Evolutionary conservation across 2,797 vertebrate species (phyloP), one percentile per base, ranked within the genome.

Genomic region (Crocodylus rhombifer): DNA sequence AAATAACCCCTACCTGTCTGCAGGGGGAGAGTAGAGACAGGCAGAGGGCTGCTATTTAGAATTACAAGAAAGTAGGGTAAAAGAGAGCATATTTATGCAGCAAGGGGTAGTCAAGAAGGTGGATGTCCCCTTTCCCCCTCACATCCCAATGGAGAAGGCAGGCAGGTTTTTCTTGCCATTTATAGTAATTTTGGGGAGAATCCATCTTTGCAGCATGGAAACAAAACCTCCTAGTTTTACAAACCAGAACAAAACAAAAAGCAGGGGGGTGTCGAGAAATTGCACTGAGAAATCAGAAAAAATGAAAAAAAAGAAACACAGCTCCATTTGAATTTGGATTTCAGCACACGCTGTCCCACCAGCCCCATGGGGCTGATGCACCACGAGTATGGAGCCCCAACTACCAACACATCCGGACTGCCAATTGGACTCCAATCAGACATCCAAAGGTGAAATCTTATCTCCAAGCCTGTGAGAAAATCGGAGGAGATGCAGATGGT

Each of bases 1-100:
- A 94, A 96, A 96, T 95, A 97, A 87, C 86, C 92, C 36, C 88
- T 90, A 96, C 95, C 95, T 96, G 95, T 91, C 95, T 95, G 82
- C 93, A 92, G 83, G 93, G 90, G 92, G 95, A 91, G 86, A 94
- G 81, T 7, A 74, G 86, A 92, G 92, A 89, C 91, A 91, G 88
- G 91, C 90, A 88, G 86, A 92, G 77, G 33, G 77, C 51, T 94
- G 91, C 94, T 95, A 84, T 87, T 89, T 89, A 91, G 95, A 93
- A 82, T 79, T 74, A 64, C 64, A 88, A 87, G 69, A 69, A 84
- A 91, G 36, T 8, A 25, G 80, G 84, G 80, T 69, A 82, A 90
- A 28, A 33, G 88, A 82, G 80, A 82, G 80, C 87, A 80, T 69
- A 77, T 57, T 18, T 62, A 33, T 87, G 82, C 28, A 86, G 79